Conservation (phyloP, 2,888 invertebrate species). For the Idaea dimidiata region DNA sequence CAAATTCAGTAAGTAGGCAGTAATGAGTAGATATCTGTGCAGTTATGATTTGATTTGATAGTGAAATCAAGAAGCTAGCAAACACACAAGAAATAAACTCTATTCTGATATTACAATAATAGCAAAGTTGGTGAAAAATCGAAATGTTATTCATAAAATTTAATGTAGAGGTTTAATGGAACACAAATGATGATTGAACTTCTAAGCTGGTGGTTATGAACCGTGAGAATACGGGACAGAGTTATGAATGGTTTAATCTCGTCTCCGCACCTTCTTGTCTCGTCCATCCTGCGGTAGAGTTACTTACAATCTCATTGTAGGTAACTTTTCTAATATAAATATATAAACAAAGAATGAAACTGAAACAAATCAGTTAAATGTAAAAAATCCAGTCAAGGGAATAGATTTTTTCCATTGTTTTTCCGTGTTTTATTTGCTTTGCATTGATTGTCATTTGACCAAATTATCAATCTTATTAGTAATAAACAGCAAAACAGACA, state of each 20-base stretch:
- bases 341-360: background rate
- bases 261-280: background rate
- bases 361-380: background rate
- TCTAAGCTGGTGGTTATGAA: slow-evolving; percentile 52
- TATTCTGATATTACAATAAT: slow-evolving; percentile 7
- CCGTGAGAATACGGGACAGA: slow-evolving; percentile 37
- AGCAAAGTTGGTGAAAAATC: slow-evolving; percentile 4
- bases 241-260: slow-evolving; percentile 15
- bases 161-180: slow-evolving; percentile 21
- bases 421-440: background rate
- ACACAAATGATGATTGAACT: slow-evolving; percentile 33
- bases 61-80: slow-evolving; percentile 18
- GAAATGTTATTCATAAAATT: slow-evolving; percentile 10
- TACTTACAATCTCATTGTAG: background rate
- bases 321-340: background rate
- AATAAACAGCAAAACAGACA: background rate
- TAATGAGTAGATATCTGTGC: background rate
- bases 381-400: background rate
- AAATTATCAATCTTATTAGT: background rate
- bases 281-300: background rate
- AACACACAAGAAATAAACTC: slow-evolving; percentile 14
- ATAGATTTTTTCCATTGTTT: background rate
- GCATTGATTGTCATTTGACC: too few relatives aligned
- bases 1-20: background rate
- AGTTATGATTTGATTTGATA: slow-evolving; percentile 4